Evolutionary conservation across 2,888 invertebrate genomes (phyloP).

Genomic region (Andrena trimmerana): DNA sequence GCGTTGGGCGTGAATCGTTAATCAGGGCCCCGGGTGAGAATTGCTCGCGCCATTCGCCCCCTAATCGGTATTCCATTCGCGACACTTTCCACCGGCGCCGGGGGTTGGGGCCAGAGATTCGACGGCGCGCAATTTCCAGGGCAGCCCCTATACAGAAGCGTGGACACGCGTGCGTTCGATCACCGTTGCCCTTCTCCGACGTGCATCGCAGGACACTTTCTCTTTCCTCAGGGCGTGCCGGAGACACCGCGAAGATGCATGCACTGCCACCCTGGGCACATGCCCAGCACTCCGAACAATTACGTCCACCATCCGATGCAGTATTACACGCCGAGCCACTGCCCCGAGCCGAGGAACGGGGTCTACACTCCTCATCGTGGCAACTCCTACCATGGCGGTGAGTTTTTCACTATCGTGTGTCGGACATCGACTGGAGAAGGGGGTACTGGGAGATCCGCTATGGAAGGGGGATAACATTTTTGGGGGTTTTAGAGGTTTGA

Average conservation of each 20-base stretch:
- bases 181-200: background rate
- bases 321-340: constrained; percentile 82
- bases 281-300: constrained; percentile 79
- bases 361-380: constrained; percentile 79
- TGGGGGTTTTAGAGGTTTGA: too few relatives aligned
- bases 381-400: constrained; percentile 82
- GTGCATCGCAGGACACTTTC: constrained; percentile 31
- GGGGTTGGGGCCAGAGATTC: constrained; percentile 13
- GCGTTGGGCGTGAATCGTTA: constrained; percentile 8
- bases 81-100: constrained; percentile 16
- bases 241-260: constrained; percentile 81
- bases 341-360: constrained; percentile 78
- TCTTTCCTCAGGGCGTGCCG: constrained; percentile 69
- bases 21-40: constrained; percentile 28
- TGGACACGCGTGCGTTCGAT: constrained; percentile 4
- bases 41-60: constrained; percentile 28
- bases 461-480: too few relatives aligned
- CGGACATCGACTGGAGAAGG: too few relatives aligned
- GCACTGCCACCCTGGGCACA: constrained; percentile 81
- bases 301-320: constrained; percentile 77
- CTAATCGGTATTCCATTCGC: constrained; percentile 49
- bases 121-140: constrained; percentile 43
- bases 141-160: background rate
- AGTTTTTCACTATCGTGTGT: constrained; percentile 66
- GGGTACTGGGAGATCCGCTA: too few relatives aligned